Base-by-base conservation (phyloP, 2,797 vertebrate genomes). In the Platalea minor region DNA sequence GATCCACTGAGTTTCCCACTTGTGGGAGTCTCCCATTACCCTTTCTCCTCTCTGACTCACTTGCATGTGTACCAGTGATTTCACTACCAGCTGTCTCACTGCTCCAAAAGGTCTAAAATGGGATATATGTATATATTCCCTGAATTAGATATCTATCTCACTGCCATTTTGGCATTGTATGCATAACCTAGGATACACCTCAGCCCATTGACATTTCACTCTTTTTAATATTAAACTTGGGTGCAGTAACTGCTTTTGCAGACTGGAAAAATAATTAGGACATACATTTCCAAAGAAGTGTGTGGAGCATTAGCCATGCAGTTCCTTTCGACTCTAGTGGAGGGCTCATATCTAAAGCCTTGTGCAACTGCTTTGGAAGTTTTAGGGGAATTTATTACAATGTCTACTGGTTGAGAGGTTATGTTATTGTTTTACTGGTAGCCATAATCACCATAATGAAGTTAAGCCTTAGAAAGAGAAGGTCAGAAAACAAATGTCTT, bases 41-140 rank as follows among this genome's bases (percentile, higher is more conserved):
- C 56, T 84, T 89, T 67, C 80, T 43, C 73, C 85, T 76, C 68
- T 65, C 91, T 96, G 83, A 82, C 92, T 97, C 93, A 91, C 85
- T 85, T 39, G 41, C 72, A 65, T 76, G 76, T 93, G 68, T 56
- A 82, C 89, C 46, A 45, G 4, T 90, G 86, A 97, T 96, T 94
- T 96, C 94, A 96, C 95, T 87, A 73, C 92, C 97, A 97, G 98
- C 97, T 97, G 97, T 96, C 93, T 87, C 61, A 63, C 80, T 85
- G 77, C 76, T 95, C 88, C 73, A 18, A 35, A 60, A 89, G 87
- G 68, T 56, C 77, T 43, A 79, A 92, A 93, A 61, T 45, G 82
- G 81, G 81, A 73, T 60, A 60, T 35, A 70, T 35, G 63, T 70
- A 67, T 45, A 28, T 31, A 87, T 87, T 94, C 89, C 87, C 84